phyloP scores from a whole-genome alignment of 2,888 invertebrate genomes.

The Cephus rjabovi region DNA sequence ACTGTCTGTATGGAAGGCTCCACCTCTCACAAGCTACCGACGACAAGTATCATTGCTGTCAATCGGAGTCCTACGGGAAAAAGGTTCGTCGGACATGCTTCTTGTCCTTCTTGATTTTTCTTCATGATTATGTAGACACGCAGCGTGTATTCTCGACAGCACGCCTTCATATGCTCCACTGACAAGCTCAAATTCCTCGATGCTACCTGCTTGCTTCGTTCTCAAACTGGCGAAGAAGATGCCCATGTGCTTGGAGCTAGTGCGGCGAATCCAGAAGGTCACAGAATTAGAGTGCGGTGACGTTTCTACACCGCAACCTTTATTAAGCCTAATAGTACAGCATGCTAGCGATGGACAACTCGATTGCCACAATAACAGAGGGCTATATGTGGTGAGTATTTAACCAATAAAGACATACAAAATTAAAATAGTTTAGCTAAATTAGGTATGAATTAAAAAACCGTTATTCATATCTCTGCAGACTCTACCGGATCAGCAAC shows the following conservation, averaged over 20 bases:
- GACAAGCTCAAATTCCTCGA: constrained; percentile 86
- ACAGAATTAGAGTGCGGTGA: constrained; percentile 73
- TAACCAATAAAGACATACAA: not conserved
- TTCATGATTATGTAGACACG: not conserved
- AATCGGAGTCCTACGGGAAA: constrained; percentile 80
- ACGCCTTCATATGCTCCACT: constrained; percentile 85
- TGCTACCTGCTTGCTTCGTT: constrained; percentile 92
- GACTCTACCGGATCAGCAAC: constrained; percentile 92
- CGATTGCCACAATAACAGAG: constrained; percentile 79
- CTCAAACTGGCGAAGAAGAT: constrained; percentile 85
- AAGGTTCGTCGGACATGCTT: constrained; percentile 68
- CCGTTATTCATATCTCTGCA: constrained; percentile 61
- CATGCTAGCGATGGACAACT: constrained; percentile 81
- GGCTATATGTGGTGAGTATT: constrained; percentile 84
- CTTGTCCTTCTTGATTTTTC: constrained; percentile 24
- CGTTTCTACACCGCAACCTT: constrained; percentile 71
- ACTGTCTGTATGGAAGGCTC: constrained; percentile 92
- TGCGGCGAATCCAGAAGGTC: constrained; percentile 76
- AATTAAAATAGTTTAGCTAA: constrained; percentile 3
- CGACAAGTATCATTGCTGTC: constrained; percentile 76
- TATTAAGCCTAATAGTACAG: constrained; percentile 83
- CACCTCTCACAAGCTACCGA: constrained; percentile 85
- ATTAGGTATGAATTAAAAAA: not conserved
- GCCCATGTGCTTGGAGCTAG: constrained; percentile 84
- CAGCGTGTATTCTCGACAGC: constrained; percentile 60